Base-by-base conservation (phyloP, 2,113 vertebrate genomes). In the Mugil cephalus region DNA sequence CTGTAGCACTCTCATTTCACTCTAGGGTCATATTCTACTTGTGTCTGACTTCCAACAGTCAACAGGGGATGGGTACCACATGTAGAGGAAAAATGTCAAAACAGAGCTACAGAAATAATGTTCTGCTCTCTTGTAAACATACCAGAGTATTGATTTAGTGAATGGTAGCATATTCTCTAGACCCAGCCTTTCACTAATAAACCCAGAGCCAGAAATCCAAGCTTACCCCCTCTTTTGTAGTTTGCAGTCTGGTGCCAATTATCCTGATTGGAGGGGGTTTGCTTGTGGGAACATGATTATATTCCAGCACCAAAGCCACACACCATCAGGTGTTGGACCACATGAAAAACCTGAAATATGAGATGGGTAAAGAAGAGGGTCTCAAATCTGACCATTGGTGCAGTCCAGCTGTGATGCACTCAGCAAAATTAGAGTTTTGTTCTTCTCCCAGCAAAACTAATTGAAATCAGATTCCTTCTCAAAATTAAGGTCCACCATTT, bases 241-340 rank as follows among this genome's bases (percentile, higher is more conserved):
- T 78, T 60, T 36, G 53, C 65, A 74, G 80, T 81, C 84, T 90
- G 88, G 85, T 81, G 85, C 74, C 87, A 91, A 90, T 92, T 91
- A 92, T 67, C 21, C 45, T 72, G 85, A 89, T 88, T 90, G 87
- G 80, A 69, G 70, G n/a, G 40, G 36, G 18, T 67, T 59, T 66
- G 69, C 59, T 30, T 67, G 83, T 77, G 79, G 48, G 74, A 87
- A 77, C 61, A 63, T 82, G 86, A 90, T 89, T 87, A 87, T 73
- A 67, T 83, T 55, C 79, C 60, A 75, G 70, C 50, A 62, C 73
- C 42, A 65, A 64, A 83, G 19, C 54, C 63, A 75, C 80, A 77
- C 85, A 79, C 67, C 79, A 74, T 85, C 72, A 89, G 85, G 87
- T 92, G 81, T 82, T 76, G 84, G 81, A 76, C 39, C 54, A 72